These are phyloP conservation scores for Mechanitis messenoides DNA, from an alignment of 2,888 invertebrate species.

Conservation along the genomic window DNA sequence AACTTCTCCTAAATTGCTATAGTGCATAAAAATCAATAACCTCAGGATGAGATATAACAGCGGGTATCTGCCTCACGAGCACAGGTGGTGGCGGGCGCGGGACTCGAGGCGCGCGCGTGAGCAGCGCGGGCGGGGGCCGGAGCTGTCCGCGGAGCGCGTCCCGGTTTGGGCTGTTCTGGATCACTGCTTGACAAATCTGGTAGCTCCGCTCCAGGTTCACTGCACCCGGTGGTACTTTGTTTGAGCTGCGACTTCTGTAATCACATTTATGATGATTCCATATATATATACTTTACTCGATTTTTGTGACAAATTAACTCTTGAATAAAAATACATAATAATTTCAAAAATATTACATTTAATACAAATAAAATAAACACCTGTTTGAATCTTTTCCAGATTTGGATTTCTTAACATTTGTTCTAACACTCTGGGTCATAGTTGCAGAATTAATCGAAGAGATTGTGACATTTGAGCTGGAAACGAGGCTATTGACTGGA, in stretches of 20 bases:
- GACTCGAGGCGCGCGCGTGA: conserved; percentile 67
- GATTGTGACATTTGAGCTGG: conserved; percentile 50
- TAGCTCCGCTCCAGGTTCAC: conserved; percentile 96
- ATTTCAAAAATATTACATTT: no score
- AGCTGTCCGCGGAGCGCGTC: conserved; percentile 90
- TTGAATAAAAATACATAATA: no score
- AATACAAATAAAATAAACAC: conserved; percentile 32
- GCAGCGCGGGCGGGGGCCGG: conserved; percentile 88
- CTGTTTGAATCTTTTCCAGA: conserved; percentile 64
- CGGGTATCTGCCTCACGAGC: conserved; percentile 78
- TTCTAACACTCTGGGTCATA: conserved; percentile 49
- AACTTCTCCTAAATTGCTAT: neutral
- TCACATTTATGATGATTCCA: neutral
- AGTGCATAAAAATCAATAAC: conserved; percentile 32
- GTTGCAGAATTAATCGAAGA: conserved; percentile 52
- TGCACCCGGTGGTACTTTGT: conserved; percentile 90
- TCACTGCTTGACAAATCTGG: conserved; percentile 95
- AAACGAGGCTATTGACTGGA: conserved; percentile 47
- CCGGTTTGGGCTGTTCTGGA: conserved; percentile 94
- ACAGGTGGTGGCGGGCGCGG: conserved; percentile 62
- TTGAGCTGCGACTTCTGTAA: conserved; percentile 76
- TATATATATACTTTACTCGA: conserved; percentile 11
- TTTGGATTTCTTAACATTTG: conserved; percentile 57
- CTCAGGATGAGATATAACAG: conserved; percentile 73
- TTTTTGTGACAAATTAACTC: no score